Evolutionary conservation across 2,888 invertebrate genomes (phyloP), one percentile per base, ranked within the genome.

Genomic region (Margaritifera margaritifera): DNA sequence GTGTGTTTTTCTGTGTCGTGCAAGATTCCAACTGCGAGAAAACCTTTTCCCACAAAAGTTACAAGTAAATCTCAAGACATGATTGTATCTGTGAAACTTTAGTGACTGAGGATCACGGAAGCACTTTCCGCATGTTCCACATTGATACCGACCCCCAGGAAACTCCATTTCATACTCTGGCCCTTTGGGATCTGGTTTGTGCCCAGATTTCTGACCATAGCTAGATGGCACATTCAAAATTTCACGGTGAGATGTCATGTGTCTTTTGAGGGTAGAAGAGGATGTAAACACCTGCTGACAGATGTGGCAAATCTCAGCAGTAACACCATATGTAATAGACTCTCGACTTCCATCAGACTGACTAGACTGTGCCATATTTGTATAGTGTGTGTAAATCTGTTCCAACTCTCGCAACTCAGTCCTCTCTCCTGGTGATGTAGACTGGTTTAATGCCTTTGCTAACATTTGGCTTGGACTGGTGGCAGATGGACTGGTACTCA

Each of bases 61-160:
- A 72, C 80, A 81, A 31, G 77, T 74, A 55, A 78, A 78, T 11
- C 80, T 64, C 31, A 81, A 63, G 42, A 81, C 75, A 63, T 81
- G 80, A 67, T 81, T 81, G 69, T 81, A 81, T 55, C 78, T 52
- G 66, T 81, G 80, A 64, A 81, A 81, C 68, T 81, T 81, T 42
- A 81, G 53, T 0, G 79, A 78, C 69, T 78, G 77, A 20, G 78
- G 74, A 70, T 81, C 80, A 54, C 74, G 72, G 69, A 81, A 81
- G 19, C 77, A 75, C 60, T 81, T 81, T 8, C 80, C 80, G 62
- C 80, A 81, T 22, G 80, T 81, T 15, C 75, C 78, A 64, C 80
- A 81, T 64, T 75, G 77, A 61, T 78, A 74, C 51, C 64, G 72
- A 22, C 77, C 75, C 6, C 68, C 70, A 52, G 61, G 62, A 58